These are phyloP conservation scores for Cyanoliseus patagonus DNA, from an alignment of 2,113 vertebrate genomes.

Conservation along the genomic window DNA sequence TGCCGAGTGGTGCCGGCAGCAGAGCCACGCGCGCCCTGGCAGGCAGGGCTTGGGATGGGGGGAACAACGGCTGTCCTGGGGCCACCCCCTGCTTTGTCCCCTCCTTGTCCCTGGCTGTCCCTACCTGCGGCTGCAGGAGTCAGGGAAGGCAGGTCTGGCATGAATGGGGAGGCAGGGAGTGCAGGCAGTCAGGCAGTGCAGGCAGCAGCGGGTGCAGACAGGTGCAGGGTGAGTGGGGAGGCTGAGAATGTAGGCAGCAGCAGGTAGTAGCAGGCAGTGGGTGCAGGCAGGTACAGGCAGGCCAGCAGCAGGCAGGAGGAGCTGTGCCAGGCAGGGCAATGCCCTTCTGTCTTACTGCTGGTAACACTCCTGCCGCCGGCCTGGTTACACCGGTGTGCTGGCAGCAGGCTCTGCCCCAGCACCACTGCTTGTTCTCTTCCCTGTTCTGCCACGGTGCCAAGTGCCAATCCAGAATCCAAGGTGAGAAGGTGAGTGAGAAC, in stretches of 20 bases:
- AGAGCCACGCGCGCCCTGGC: not conserved
- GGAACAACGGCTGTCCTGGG: not conserved
- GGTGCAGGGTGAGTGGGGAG: not conserved
- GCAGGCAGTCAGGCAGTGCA: not conserved
- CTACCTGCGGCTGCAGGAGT: not conserved
- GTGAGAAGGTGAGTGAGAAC: not conserved
- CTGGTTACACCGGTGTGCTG: not conserved
- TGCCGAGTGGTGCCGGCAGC: slow-evolving; percentile 32
- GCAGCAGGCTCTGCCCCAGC: not conserved
- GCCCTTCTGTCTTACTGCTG: not conserved
- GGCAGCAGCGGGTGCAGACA: not conserved
- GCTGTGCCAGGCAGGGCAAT: not conserved
- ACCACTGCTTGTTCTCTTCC: not conserved
- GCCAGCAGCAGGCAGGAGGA: not conserved
- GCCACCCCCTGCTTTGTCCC: not conserved
- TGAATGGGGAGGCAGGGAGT: not conserved
- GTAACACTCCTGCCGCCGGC: not conserved
- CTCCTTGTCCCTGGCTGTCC: rapidly evolving
- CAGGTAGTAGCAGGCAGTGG: not conserved
- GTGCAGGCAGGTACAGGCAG: not conserved
- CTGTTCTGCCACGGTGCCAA: rapidly evolving
- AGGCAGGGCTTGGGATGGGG: not conserved
- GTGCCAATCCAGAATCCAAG: not conserved
- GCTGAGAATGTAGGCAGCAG: not conserved
- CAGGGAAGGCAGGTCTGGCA: not conserved